A percentile compares a stretch with the other conserved stretches of the same genome.
Conservation (phyloP, 2,888 invertebrate species). For the Cistogaster globosa region DNA sequence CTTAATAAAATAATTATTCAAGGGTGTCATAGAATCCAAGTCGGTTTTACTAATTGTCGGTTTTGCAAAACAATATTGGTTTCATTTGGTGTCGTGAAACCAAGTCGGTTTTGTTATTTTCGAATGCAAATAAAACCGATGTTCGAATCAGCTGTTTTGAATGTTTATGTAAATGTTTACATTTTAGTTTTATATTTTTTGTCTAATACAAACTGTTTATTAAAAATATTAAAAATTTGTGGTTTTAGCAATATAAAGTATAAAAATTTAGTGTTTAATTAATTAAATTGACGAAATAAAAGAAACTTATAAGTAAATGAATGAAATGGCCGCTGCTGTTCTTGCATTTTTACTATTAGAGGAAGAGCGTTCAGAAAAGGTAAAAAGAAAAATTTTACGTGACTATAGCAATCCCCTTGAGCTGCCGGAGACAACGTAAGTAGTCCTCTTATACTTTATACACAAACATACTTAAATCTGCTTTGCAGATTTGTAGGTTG, state of each 20-base stretch:
- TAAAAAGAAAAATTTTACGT: constrained; percentile 19
- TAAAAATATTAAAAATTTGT: too few species aligned
- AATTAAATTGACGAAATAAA: constrained; percentile 15
- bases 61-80: not conserved
- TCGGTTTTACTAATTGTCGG: not conserved
- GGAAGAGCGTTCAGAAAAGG: not conserved
- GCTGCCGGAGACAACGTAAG: constrained; percentile 24
- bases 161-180: too few species aligned
- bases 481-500: too few species aligned
- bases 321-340: constrained; percentile 14
- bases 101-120: constrained; percentile 1
- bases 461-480: too few species aligned
- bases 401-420: constrained; percentile 26
- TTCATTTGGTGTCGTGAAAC: constrained; percentile 4
- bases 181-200: too few species aligned
- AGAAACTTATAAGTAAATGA: constrained; percentile 2
- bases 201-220: too few species aligned
- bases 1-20: too few species aligned
- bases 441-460: too few species aligned
- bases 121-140: not conserved
- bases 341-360: constrained; percentile 19
- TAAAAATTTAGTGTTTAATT: constrained; percentile 5
- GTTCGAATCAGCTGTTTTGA: not conserved
- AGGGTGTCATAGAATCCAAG: too few species aligned
- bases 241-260: not conserved